phyloP scores from a whole-genome alignment of 2,888 invertebrate species.

The Tineola bisselliella region DNA sequence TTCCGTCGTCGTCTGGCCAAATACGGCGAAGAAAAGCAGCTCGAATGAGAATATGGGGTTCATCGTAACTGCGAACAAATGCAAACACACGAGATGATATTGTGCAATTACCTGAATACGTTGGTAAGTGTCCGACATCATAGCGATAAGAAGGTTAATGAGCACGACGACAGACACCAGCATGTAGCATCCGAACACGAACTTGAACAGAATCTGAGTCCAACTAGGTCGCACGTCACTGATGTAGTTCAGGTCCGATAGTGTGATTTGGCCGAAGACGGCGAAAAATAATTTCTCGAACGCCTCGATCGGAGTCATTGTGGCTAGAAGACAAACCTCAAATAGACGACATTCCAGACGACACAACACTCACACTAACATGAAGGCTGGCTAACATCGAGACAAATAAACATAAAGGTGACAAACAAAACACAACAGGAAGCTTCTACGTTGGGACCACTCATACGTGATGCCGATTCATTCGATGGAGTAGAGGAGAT shows the following conservation, averaged over 20 bases:
- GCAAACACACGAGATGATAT: constrained; percentile 34
- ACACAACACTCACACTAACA: constrained; percentile 6
- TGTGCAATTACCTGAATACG: constrained; percentile 90
- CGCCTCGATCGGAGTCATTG: constrained; percentile 89
- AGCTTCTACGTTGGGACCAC: constrained; percentile 12
- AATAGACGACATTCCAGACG: constrained; percentile 43
- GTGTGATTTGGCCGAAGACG: constrained; percentile 93
- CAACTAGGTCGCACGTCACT: constrained; percentile 76
- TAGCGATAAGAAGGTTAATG: constrained; percentile 98
- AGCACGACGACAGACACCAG: constrained; percentile 98
- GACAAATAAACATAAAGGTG: constrained; percentile 12
- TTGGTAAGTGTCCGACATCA: constrained; percentile 99
- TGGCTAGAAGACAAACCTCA: constrained; percentile 72
- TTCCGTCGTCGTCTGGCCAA: constrained; percentile 90
- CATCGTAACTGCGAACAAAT: constrained; percentile 85
- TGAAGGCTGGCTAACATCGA: constrained; percentile 13
- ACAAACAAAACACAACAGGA: constrained; percentile 9
- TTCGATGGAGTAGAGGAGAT: constrained; percentile 9
- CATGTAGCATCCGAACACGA: constrained; percentile 97
- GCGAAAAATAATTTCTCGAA: constrained; percentile 98
- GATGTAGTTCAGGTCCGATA: constrained; percentile 83
- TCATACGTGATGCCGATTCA: background rate
- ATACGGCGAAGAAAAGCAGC: constrained; percentile 98
- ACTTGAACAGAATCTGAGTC: constrained; percentile 88
- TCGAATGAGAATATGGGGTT: constrained; percentile 94